Percentiles rank a stretch among this genome's conserved stretches.
phyloP scores from a whole-genome alignment of 2,797 vertebrate genomes.

The Anabacerthia variegaticeps region DNA sequence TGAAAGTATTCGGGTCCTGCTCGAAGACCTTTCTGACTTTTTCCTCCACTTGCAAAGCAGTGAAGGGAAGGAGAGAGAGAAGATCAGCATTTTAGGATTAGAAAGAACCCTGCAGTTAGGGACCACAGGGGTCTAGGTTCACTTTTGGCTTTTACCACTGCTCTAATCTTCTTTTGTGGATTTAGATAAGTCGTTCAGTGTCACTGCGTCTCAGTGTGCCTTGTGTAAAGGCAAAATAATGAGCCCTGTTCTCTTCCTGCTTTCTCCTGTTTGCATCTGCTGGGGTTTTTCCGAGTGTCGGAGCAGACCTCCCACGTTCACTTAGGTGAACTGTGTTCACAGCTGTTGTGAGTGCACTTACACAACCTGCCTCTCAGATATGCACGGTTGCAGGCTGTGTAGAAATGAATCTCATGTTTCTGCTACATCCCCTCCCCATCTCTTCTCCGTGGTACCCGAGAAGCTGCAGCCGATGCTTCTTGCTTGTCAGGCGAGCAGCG shows the following conservation, averaged over 20 bases:
- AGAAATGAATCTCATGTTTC: rapidly evolving
- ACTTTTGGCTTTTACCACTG: neutral
- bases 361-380: rapidly evolving
- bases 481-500: rapidly evolving
- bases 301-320: neutral
- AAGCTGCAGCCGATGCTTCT: neutral
- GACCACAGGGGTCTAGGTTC: neutral
- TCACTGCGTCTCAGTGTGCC: neutral
- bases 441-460: neutral
- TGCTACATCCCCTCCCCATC: neutral
- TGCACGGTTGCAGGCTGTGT: rapidly evolving
- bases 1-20: neutral
- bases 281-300: rapidly evolving
- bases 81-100: neutral
- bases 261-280: neutral
- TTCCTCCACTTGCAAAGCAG: neutral
- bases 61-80: neutral
- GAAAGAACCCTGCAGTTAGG: neutral
- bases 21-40: neutral
- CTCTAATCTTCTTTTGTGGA: neutral
- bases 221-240: neutral
- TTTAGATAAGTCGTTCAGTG: neutral
- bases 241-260: neutral
- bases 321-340: neutral
- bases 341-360: rapidly evolving